Base-by-base conservation (phyloP, 2,113 vertebrate genomes). In the Ranitomeya imitator region DNA sequence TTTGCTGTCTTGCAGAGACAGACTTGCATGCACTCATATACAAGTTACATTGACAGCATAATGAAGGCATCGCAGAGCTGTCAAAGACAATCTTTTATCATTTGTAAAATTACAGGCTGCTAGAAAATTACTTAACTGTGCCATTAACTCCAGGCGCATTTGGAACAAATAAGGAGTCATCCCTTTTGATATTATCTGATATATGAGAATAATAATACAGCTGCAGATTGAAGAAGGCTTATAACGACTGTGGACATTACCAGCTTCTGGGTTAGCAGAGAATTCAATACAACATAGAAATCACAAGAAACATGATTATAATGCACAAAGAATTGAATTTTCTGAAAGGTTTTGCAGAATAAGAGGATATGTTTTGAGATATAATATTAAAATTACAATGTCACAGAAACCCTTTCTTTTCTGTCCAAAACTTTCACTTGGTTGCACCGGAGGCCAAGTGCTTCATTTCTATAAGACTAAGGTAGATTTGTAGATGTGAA, bases 81-180 rank as follows among this genome's bases (percentile, higher is more conserved):
- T 91, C 89, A 93, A 91, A 92, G 93, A 91, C 87, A 78, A 78
- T 69, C 73, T 91, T 51, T 87, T 90, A 89, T 85, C 89, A 78
- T 91, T 89, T 90, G 74, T 92, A 90, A 93, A 93, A 92, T 93
- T 91, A 91, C 82, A 89, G 90, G 90, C 90, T 92, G 88, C 85
- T 88, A 89, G 88, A 90, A 79, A 90, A 89, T 90, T 90, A 92
- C 92, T 92, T 92, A 90, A 92, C 91, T 90, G 60, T 91, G 90
- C 90, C 90, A 91, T 93, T 93, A 91, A 89, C 92, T 91, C 90
- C 88, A 90, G 83, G 90, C 90, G 88, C 91, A 91, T 92, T 92
- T 92, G 91, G 91, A 93, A 94, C 92, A 93, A 93, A 91, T 86
- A 88, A 21, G 79, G 85, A 83, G 90, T 90, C 90, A 93, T 90